Base-by-base conservation (phyloP, 2,113 vertebrate genomes). In the Pangasianodon gigas region DNA sequence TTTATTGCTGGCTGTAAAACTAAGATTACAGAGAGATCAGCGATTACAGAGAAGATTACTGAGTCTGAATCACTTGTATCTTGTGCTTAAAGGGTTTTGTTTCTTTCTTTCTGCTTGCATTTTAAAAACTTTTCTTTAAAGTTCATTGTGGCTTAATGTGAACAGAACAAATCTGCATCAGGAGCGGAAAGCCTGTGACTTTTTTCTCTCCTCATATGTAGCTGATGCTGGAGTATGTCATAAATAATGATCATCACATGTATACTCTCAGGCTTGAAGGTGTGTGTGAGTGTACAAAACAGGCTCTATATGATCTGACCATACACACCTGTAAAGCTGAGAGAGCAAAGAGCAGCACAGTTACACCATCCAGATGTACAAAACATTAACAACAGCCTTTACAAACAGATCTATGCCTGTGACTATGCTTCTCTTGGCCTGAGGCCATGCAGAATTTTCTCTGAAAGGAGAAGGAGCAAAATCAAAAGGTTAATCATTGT, bases 11-110 rank as follows among this genome's bases (percentile, higher is more conserved):
- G 44, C 44, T 86, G 46, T 69, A 69, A n/a, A 71, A 69, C 24
- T 54, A 32, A 82, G n/a, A 82, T 41, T 54, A 82, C 48, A 54
- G 29, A 81, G 79, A 81, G 26, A 81, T 81, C 14, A 52, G 51
- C 6, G 26, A n/a, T 54, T 54, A 81, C 79, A 52, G 79, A 81
- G 51, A 81, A 81, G 79, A 32, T 81, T 81, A 81, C 79, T 21
- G 48, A 54, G 79, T 19, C 6, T 32, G 79, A 54, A 54, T 52
- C 11, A 54, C n/a, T 54, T 56, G 29, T 54, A 82, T 54, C 48
- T 9, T 52, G 48, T 7, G 9, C 44, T 26, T 51, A 48, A 79
- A 79, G 79, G 13, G 48, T 18, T 24, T 32, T 52, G 46, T n/a
- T 48, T n/a, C n/a, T 80, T 14, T 81, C 13, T 81, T 29, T 48